Base-by-base conservation (phyloP, 2,888 invertebrate genomes). In the Anorthoa munda region DNA sequence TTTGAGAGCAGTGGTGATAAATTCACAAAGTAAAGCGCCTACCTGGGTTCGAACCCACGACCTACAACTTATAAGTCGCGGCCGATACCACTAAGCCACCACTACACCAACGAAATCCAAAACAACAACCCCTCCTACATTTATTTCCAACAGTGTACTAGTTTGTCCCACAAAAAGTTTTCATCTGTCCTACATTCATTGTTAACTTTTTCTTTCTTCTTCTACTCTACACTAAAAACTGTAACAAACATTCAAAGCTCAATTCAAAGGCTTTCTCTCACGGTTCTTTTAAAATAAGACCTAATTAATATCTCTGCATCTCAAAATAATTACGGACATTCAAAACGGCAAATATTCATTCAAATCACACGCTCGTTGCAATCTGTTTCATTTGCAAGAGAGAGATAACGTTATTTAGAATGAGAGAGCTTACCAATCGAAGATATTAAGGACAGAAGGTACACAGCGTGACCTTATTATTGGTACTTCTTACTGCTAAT, bases 291-390 rank as follows among this genome's bases (percentile, higher is more conserved):
- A 39, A 64, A 50, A 59, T 31, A 55, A 58, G 23, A 26, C 58
- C 51, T 39, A 80, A 79, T 79, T 80, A 65, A 56, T 67, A 12
- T 53, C 39, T 39, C 26, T 48, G 58, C 68, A 53, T 59, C 50
- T 79, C 64, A 61, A 67, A 75, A 79, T 65, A 79, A 70, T 73
- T 72, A 58, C 76, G 71, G 72, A 72, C 76, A 66, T 70, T 72
- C 59, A 74, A 70, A 79, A 83, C 65, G 66, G 72, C 75, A 21
- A 67, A 56, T 58, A 15, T 70, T 60, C 53, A 71, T 68, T 80
- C 67, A 71, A 83, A 81, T 81, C 84, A 71, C 75, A 83, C 67
- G 75, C 81, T 83, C 65, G 50, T 68, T 80, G 39, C 59, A 61
- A 80, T 64, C 50, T n/a, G 66, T 53, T 78, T 81, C 73, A 63